Conservation (phyloP, 2,888 invertebrate genomes). For the Molanna angustata region DNA sequence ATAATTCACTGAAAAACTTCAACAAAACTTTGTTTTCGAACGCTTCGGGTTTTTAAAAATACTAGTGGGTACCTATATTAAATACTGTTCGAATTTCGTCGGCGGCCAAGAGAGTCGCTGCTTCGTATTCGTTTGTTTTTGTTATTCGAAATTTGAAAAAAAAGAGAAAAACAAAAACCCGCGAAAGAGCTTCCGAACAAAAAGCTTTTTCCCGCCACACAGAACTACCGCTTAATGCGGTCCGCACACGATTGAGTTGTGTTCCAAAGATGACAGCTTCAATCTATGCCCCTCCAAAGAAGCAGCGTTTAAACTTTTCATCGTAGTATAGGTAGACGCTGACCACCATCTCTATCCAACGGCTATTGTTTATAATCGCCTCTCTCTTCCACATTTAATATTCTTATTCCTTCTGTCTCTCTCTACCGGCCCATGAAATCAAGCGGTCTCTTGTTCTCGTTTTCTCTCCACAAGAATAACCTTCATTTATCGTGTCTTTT, state of each 20-base stretch:
- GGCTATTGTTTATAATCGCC: constrained; percentile 23
- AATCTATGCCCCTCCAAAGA: constrained; percentile 18
- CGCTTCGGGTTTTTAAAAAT: too few relatives aligned
- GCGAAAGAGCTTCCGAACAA: constrained; percentile 14
- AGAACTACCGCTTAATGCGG: constrained; percentile 17
- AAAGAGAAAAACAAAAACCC: constrained; percentile 15
- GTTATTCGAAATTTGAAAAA: too few relatives aligned
- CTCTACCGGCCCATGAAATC: constrained; percentile 4
- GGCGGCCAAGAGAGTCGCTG: too few relatives aligned
- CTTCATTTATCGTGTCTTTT: constrained; percentile 20
- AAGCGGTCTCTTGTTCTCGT: constrained; percentile 2
- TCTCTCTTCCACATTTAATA: constrained; percentile 5
- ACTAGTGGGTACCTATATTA: too few relatives aligned
- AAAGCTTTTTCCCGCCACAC: constrained; percentile 3
- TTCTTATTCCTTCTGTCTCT: constrained; percentile 6
- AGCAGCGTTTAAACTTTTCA: constrained; percentile 16
- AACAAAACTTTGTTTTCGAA: too few relatives aligned
- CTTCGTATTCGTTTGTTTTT: too few relatives aligned
- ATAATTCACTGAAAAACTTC: too few relatives aligned
- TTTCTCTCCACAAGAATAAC: constrained; percentile 22
- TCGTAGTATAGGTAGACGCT: constrained; percentile 11
- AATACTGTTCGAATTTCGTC: too few relatives aligned
- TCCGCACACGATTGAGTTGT: constrained; percentile 30
- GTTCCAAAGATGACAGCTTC: constrained; percentile 27
- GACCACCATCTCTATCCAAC: constrained; percentile 19